These are phyloP conservation scores for Odocoileus hemionus DNA, from an alignment of 2,113 vertebrate species.

Conservation along the genomic window DNA sequence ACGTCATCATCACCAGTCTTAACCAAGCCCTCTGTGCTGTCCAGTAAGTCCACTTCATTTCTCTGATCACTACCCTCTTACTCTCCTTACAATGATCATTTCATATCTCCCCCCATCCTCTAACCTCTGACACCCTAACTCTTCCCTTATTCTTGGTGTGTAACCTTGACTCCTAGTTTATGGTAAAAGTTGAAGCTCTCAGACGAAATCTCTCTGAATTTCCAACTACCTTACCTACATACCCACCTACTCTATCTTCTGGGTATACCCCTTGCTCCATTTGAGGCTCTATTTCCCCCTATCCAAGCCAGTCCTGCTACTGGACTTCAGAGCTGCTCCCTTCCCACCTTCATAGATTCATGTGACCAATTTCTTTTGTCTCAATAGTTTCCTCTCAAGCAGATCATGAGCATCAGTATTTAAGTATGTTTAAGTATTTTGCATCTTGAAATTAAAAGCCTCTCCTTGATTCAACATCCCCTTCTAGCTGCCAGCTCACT, in stretches of 20 bases:
- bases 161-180: not conserved
- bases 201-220: not conserved
- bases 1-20: not conserved
- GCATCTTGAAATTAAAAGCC: conserved; percentile 36
- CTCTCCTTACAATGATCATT: not conserved
- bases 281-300: not conserved
- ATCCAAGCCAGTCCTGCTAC: not conserved
- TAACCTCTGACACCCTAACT: not conserved
- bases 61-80: not conserved
- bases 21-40: not conserved
- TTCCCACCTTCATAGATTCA: not conserved
- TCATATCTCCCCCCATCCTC: not conserved
- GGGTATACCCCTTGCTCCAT: not conserved
- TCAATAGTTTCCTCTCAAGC: not conserved
- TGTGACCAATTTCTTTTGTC: not conserved
- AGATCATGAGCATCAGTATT: not conserved
- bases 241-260: too few species aligned
- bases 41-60: not conserved
- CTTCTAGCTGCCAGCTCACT: not conserved
- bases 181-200: not conserved
- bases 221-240: not conserved
- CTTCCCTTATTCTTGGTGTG: not conserved
- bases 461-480: not conserved
- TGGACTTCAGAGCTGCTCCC: not conserved
- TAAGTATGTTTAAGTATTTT: not conserved